Conservation (phyloP, 2,113 vertebrate species). For the Xerus inauris region DNA sequence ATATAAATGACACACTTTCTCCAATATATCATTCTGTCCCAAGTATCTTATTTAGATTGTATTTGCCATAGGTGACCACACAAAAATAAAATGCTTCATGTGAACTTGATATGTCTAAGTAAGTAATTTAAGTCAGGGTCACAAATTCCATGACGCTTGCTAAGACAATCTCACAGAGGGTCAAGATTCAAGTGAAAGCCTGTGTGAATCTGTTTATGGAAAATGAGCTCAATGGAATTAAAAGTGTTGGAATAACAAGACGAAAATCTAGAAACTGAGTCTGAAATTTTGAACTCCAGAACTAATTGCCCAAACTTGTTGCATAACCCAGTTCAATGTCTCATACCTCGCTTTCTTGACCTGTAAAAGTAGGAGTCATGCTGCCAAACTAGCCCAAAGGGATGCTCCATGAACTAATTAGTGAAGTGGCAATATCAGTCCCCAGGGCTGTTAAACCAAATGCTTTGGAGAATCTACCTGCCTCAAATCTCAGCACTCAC, state of each 20-base stretch:
- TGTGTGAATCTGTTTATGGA: background rate
- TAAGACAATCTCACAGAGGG: background rate
- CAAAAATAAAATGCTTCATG: background rate
- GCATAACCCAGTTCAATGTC: background rate
- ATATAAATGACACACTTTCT: background rate
- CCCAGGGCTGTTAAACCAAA: constrained; percentile 38
- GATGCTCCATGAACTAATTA: constrained; percentile 59
- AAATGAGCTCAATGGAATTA: background rate
- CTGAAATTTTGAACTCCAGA: background rate
- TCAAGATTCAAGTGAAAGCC: constrained; percentile 15
- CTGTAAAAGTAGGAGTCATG: constrained; percentile 33
- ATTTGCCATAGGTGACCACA: background rate
- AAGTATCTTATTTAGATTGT: background rate
- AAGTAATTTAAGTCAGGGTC: background rate
- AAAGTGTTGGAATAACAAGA: background rate
- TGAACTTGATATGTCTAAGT: background rate
- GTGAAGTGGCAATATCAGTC: constrained; percentile 24
- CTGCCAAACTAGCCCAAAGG: constrained; percentile 58
- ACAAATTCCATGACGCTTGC: background rate
- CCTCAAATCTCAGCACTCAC: constrained; percentile 44
- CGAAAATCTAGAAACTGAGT: background rate
- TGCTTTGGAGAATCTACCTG: background rate
- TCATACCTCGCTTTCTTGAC: constrained; percentile 18
- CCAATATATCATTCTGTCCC: background rate
- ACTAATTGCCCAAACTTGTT: background rate